phyloP scores from a whole-genome alignment of 2,888 invertebrate genomes.

The Cistogaster globosa region DNA sequence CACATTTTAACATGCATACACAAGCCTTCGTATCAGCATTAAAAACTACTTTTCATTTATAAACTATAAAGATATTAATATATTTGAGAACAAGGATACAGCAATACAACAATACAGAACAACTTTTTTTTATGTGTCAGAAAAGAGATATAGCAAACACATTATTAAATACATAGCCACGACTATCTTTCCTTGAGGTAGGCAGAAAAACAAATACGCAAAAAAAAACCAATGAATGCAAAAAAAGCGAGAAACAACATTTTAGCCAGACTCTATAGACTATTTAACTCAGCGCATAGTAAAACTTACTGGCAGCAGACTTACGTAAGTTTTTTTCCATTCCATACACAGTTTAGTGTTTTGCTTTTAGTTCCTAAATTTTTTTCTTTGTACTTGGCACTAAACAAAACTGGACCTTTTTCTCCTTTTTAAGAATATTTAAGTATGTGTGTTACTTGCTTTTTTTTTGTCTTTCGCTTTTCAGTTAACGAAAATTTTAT shows the following conservation, averaged over 20 bases:
- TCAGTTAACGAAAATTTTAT: constrained; percentile 20
- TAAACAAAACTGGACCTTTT: constrained; percentile 45
- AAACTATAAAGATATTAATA: no score
- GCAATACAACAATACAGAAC: constrained; percentile 12
- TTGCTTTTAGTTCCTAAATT: not conserved
- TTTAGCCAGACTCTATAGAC: constrained; percentile 63
- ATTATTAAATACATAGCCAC: constrained; percentile 19
- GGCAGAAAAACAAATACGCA: constrained; percentile 13
- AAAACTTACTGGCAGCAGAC: constrained; percentile 68
- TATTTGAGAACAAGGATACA: no score
- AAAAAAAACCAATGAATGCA: constrained; percentile 17
- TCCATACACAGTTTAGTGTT: constrained; percentile 3
- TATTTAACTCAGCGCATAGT: constrained; percentile 64
- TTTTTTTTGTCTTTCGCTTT: constrained; percentile 35
- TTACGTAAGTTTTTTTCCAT: constrained; percentile 58
- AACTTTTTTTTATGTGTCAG: constrained; percentile 27
- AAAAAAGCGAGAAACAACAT: constrained; percentile 40
- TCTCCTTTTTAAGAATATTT: constrained; percentile 38
- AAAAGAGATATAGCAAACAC: constrained; percentile 30
- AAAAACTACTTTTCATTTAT: no score
- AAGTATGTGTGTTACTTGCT: constrained; percentile 42
- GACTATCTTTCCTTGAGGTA: constrained; percentile 34
- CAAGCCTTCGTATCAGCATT: not conserved
- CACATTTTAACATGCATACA: not conserved
- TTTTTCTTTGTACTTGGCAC: constrained; percentile 27